phyloP scores from a whole-genome alignment of 2,888 invertebrate genomes.

The Colletes collaris region DNA sequence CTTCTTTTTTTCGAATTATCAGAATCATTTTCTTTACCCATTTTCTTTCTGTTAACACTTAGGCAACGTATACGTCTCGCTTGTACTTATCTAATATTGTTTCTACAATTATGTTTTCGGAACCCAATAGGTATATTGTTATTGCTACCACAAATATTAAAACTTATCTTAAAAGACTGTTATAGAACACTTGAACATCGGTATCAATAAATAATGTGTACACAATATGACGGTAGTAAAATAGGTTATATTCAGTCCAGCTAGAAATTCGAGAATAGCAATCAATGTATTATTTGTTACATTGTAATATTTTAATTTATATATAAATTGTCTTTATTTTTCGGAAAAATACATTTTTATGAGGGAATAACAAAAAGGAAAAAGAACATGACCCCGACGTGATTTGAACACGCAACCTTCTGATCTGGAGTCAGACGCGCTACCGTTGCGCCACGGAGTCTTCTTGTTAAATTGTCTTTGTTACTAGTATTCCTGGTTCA shows the following conservation, averaged over 20 bases:
- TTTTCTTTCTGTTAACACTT: constrained; percentile 25
- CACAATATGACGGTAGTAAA: not conserved
- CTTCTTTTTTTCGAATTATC: constrained; percentile 76
- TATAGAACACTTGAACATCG: not conserved
- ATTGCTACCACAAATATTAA: not conserved
- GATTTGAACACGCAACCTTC: constrained; percentile 99
- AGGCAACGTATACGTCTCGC: not conserved
- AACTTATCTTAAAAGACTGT: not conserved
- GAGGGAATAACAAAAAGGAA: not conserved
- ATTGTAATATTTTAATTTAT: not conserved
- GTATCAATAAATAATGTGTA: not conserved
- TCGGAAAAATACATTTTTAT: not conserved
- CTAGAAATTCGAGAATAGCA: not conserved
- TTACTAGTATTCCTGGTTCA: too few species aligned
- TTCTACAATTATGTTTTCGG: not conserved
- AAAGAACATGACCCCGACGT: constrained; percentile 92
- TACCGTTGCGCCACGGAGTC: constrained; percentile 98
- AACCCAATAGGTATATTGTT: not conserved
- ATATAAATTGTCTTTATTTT: not conserved
- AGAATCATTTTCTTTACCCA: constrained; percentile 78
- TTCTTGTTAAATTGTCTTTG: too few species aligned
- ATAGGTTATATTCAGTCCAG: not conserved
- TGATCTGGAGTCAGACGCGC: constrained; percentile 99
- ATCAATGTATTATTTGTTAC: not conserved
- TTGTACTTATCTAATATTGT: not conserved